Conservation (phyloP, 2,797 vertebrate species). For the Helicolenus hilgendorfi region DNA sequence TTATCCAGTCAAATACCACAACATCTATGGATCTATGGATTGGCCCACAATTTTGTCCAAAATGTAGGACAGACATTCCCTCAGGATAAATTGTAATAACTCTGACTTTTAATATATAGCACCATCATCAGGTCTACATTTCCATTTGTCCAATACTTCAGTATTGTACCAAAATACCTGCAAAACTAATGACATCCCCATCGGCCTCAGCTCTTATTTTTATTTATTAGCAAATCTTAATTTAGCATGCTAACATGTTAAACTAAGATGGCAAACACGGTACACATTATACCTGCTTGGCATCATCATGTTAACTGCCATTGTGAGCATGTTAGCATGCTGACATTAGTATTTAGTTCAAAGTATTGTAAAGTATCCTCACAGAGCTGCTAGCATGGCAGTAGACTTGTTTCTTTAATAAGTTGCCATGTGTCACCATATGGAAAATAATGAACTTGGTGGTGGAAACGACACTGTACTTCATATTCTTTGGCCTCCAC, state of each 20-base stretch:
- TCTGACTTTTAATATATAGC: not conserved
- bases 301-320: not conserved
- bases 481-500: not conserved
- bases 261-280: not conserved
- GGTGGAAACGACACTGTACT: not conserved
- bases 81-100: not conserved
- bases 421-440: not conserved
- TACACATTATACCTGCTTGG: not conserved
- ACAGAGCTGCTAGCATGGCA: not conserved
- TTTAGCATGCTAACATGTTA: not conserved
- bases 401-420: not conserved
- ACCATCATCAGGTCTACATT: not conserved
- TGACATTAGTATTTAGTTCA: not conserved
- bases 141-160: not conserved
- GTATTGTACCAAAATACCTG: not conserved
- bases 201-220: not conserved
- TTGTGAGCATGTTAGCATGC: not conserved
- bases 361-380: not conserved
- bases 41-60: not conserved
- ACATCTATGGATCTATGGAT: not conserved
- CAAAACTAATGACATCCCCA: not conserved
- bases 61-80: not conserved
- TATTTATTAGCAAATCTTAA: not conserved
- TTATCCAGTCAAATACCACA: not conserved
- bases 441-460: conserved; percentile 2